These are phyloP conservation scores for Montipora capitata DNA, from an alignment of 92 coral and sea anemone genomes.

Conservation along the genomic window DNA sequence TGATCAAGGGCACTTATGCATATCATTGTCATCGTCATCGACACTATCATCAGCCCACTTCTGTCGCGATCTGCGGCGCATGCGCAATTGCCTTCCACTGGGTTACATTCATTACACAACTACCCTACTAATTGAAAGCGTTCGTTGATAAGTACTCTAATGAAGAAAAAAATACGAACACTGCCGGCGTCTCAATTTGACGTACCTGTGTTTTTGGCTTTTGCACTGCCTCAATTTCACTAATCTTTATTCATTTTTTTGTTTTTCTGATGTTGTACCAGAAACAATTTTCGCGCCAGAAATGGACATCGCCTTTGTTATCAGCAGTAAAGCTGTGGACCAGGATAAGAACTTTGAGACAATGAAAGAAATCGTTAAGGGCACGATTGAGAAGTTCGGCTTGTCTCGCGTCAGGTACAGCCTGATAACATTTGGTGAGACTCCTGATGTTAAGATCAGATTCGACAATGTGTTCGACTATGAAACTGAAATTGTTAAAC, in stretches of 20 bases:
- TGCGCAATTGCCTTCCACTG: too few relatives aligned
- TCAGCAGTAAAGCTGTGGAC: constrained; percentile 82
- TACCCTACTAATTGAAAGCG: too few relatives aligned
- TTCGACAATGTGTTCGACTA: constrained; percentile 70
- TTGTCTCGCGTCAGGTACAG: constrained; percentile 81
- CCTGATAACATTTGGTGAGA: constrained; percentile 81
- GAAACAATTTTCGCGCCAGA: constrained; percentile 80
- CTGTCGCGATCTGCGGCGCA: too few relatives aligned
- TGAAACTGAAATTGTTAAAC: constrained; percentile 67
- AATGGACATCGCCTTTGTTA: constrained; percentile 85
- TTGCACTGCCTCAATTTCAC: not conserved
- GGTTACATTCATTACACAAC: too few relatives aligned
- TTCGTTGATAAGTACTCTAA: too few relatives aligned
- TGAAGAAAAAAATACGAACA: too few relatives aligned
- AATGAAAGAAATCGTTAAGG: constrained; percentile 76
- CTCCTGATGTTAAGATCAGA: constrained; percentile 69
- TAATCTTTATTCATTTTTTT: not conserved
- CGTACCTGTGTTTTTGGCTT: too few relatives aligned
- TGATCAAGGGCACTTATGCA: too few relatives aligned
- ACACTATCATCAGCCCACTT: too few relatives aligned
- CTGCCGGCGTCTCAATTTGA: too few relatives aligned
- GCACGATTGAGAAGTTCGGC: constrained; percentile 75
- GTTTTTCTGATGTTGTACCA: constrained; percentile 20
- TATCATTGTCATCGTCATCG: too few relatives aligned
- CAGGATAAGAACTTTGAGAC: constrained; percentile 73